Evolutionary conservation across 1,140 invertebrate genomes (phyloP), one percentile per base, ranked within the genome.

Genomic region (Dreissena polymorpha): DNA sequence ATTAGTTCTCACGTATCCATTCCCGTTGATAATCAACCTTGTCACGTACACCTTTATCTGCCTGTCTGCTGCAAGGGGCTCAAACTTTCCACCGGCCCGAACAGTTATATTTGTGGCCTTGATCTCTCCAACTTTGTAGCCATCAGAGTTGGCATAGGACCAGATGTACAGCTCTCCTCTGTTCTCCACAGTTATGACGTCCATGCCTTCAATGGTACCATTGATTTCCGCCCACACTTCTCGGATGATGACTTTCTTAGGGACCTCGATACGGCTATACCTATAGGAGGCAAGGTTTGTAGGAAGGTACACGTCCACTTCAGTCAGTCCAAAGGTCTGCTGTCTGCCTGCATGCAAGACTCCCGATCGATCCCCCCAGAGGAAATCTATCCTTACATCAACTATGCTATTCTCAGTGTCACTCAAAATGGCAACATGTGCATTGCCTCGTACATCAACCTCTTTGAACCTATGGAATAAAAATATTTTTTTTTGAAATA

Each of bases 141-240:
- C 87, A 16, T 82, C 70, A 14, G 88, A 85, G 78, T 87, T 85
- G 14, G 85, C 88, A 64, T 88, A 80, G 3, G 88, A 89, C 89
- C 88, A 89, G 81, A 90, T 86, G 78, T 87, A 88, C 0, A 89
- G 74, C 63, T 87, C 79, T 8, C 87, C 89, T 5, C 77, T 29
- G 73, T 90, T 88, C 70, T 90, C 89, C 10, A 90, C 83, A 7
- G 81, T 76, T 8, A 89, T 78, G 10, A 87, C 88, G 10, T 87
- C 81, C 50, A 88, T 70, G 12, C 85, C 86, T 18, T 82, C 75
- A 29, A 90, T 80, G 7, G 89, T 90, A 16, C 88, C 88, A 69
- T 89, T 90, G 16, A 89, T 71, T 72, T 90, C 88, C 72, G 84
- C 83, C 82, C 85, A 90, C 13, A 90, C 88, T 53, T 88, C 89